Evolutionary conservation across 2,797 vertebrate genomes (phyloP), one percentile per base, ranked within the genome.

Genomic region (Malacoctenus gilli): DNA sequence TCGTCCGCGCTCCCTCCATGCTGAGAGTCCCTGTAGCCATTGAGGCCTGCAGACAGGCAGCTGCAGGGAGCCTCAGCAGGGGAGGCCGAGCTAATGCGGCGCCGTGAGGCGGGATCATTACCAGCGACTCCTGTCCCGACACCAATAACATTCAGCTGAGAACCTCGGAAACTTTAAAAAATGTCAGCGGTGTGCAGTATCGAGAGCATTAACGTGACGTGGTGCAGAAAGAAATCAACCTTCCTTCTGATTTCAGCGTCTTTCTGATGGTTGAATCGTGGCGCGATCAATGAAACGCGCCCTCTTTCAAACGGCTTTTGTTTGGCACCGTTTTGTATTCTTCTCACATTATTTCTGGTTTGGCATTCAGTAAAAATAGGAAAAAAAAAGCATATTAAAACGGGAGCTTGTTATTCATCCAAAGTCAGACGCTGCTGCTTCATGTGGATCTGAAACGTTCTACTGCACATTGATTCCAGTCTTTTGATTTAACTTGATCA

Each of bases 11-110:
- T 53, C 54, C 50, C 46, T 59, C 68, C 87, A 70, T 68, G 87
- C 78, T 63, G 75, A 72, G 78, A 75, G 28, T 58, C 59, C 72
- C 67, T 61, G 72, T n/a, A 46, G 70, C 70, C 28, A 42, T 47
- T 18, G 53, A 50, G 62, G 62, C 41, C 68, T 25, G 49, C 59
- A 71, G 75, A 69, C 59, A 21, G 39, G 55, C 70, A 32, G 67
- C 72, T 59, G 21, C 68, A 52, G 77, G 74, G 75, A 47, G 64
- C 36, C 76, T 6, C 82, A 65, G 85, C 78, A 57, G 80, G 78
- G 77, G 69, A 59, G 8, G 43, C 28, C 12, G 12, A 4, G 53
- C 67, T 54, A 42, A 60, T 56, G 48, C 53, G 41, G 61, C 52
- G 38, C 28, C 1, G 49, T 16, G 52, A 70, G n/a, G 36, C 31